These are phyloP conservation scores for Acromyrmex heyeri DNA, from an alignment of 1,140 invertebrate genomes.

Conservation along the genomic window DNA sequence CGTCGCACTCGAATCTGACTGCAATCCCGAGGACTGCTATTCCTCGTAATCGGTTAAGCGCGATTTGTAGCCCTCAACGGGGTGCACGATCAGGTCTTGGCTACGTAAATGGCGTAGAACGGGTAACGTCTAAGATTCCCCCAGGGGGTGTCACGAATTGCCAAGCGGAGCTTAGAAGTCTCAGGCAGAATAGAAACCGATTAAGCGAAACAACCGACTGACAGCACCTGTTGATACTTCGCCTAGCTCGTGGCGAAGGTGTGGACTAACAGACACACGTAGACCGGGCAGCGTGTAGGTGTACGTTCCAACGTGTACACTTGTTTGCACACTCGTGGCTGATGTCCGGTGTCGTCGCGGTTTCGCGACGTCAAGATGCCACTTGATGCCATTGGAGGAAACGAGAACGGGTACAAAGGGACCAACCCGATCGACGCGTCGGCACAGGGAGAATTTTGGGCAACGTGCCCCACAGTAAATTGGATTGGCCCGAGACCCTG, in stretches of 20 bases:
- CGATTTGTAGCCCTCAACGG: conserved; percentile 46
- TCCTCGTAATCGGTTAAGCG: conserved; percentile 31
- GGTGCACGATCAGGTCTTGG: conserved; percentile 9
- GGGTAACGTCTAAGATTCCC: conserved; percentile 53
- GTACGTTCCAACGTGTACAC: conserved; percentile 8
- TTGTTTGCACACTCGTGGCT: conserved; percentile 3
- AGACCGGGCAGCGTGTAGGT: background rate
- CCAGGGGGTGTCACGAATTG: conserved; percentile 65
- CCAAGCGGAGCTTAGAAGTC: conserved; percentile 73
- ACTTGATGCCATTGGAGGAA: no score
- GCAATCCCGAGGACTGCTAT: background rate
- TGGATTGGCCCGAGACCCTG: conserved; percentile 23
- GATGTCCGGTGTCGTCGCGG: background rate
- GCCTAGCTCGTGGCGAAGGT: conserved; percentile 59
- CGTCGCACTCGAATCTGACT: background rate
- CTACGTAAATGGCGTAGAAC: conserved; percentile 32
- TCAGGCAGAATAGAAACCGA: conserved; percentile 76
- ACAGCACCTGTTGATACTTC: conserved; percentile 81
- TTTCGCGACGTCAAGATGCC: background rate
- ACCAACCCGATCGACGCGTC: background rate
- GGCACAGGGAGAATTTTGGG: conserved; percentile 26
- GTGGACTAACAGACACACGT: conserved; percentile 28
- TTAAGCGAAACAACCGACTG: conserved; percentile 81
- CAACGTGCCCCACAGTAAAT: conserved; percentile 34
- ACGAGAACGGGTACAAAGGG: background rate